Conservation (phyloP, 1,140 invertebrate genomes). For the Caenorhabditis tropicalis region DNA sequence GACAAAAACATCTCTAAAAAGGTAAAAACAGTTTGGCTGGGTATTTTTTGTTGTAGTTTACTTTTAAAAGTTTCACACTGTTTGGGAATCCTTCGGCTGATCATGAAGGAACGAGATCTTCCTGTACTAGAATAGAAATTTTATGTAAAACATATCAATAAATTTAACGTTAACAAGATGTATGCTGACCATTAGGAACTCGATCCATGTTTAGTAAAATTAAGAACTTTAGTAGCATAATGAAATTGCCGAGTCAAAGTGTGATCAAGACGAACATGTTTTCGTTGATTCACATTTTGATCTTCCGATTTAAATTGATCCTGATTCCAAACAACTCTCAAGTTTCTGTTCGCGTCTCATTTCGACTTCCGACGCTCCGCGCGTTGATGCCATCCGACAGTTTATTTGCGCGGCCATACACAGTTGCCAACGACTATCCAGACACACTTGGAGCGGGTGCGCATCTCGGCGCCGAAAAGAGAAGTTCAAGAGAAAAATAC, state of each 20-base stretch:
- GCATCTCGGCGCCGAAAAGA: constrained; percentile 9
- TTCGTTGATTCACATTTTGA: not conserved
- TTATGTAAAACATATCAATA: too few species aligned
- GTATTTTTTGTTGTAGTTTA: too few species aligned
- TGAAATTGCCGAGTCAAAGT: too few species aligned
- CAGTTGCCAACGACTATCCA: constrained; percentile 25
- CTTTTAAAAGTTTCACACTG: not conserved
- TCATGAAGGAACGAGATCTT: not conserved
- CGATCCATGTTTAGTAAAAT: too few species aligned
- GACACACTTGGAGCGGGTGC: not conserved
- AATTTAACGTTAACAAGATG: too few species aligned
- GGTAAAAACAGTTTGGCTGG: too few species aligned
- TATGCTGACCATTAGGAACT: too few species aligned
- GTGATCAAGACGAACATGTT: too few species aligned
- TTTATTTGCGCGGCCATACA: constrained; percentile 31
- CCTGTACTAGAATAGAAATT: too few species aligned
- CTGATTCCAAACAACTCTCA: not conserved
- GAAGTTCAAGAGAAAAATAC: not conserved
- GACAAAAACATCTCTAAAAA: too few species aligned
- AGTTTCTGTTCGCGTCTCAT: not conserved
- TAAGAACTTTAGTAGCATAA: too few species aligned
- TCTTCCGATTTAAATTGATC: constrained; percentile 10
- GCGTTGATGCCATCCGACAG: not conserved
- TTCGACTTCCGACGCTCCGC: not conserved
- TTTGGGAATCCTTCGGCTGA: not conserved